Percentiles rank a stretch among this genome's conserved stretches.
Conservation (phyloP, 37 sponge, comb jelly and placozoan species). For the Bolinopsis microptera region DNA sequence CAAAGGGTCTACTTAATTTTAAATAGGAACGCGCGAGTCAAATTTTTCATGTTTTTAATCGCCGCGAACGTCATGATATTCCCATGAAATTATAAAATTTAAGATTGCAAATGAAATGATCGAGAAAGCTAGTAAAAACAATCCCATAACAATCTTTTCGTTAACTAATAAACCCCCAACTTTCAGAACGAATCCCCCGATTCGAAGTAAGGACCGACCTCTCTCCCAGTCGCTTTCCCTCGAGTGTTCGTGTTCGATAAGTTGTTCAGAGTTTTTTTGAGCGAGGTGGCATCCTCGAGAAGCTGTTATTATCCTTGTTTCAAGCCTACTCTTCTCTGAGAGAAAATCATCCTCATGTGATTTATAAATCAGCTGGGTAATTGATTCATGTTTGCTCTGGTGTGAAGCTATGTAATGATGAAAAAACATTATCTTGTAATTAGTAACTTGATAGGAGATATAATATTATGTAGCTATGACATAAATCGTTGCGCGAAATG, state of each 20-base stretch:
- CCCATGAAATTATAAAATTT: neutral
- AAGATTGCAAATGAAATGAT: slow-evolving; percentile 1
- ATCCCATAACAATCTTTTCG: too few relatives aligned
- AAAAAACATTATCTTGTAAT: too few relatives aligned
- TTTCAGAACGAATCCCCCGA: slow-evolving; percentile 39
- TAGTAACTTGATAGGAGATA: too few relatives aligned
- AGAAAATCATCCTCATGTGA: slow-evolving; percentile 48
- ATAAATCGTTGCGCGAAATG: too few relatives aligned
- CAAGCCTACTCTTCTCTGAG: slow-evolving; percentile 38
- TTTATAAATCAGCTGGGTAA: too few relatives aligned
- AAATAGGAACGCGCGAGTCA: neutral
- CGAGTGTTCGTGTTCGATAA: slow-evolving; percentile 43
- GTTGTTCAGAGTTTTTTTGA: neutral
- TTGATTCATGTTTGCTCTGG: too few relatives aligned
- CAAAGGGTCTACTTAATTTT: neutral
- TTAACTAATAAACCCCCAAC: too few relatives aligned
- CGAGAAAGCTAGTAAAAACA: too few relatives aligned
- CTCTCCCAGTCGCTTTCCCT: slow-evolving; percentile 8
- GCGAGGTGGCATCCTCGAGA: neutral
- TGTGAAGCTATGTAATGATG: too few relatives aligned
- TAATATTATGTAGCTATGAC: too few relatives aligned
- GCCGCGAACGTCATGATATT: neutral
- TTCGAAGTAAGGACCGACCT: slow-evolving; percentile 26
- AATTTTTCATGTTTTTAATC: neutral
- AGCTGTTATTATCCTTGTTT: neutral